Evolutionary conservation across 2,888 invertebrate genomes (phyloP).

Genomic region (Atrina japonica): DNA sequence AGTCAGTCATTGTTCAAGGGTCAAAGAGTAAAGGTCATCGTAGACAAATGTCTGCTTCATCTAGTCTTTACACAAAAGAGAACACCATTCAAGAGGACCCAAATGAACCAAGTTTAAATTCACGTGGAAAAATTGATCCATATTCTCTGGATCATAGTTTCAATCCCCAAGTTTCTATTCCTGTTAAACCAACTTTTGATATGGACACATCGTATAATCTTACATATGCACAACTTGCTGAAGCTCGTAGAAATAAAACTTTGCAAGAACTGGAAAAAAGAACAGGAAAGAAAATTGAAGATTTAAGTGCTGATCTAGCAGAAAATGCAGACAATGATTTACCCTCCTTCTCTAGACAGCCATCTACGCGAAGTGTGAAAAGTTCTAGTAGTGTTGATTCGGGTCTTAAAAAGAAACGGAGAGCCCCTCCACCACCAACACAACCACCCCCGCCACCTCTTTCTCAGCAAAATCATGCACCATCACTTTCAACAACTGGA

Average conservation of each 20-base stretch:
- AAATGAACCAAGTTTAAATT: constrained; percentile 57
- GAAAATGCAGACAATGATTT: constrained; percentile 51
- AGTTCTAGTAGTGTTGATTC: constrained; percentile 60
- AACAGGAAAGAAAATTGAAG: constrained; percentile 64
- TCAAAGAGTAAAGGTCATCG: constrained; percentile 54
- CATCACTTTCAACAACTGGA: constrained; percentile 1
- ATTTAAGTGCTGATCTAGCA: constrained; percentile 60
- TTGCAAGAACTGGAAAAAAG: constrained; percentile 62
- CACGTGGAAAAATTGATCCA: constrained; percentile 58
- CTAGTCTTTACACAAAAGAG: constrained; percentile 55
- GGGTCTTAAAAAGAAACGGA: constrained; percentile 69
- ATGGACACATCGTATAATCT: constrained; percentile 70
- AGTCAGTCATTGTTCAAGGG: constrained; percentile 17
- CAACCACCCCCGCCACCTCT: constrained; percentile 48
- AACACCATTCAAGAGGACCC: constrained; percentile 71
- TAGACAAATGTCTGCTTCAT: constrained; percentile 62
- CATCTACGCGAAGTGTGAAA: constrained; percentile 51
- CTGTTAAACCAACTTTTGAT: constrained; percentile 69
- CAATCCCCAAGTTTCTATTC: constrained; percentile 64
- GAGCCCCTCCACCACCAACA: constrained; percentile 68
- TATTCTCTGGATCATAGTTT: constrained; percentile 53
- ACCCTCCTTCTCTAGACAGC: constrained; percentile 56
- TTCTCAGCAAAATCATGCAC: constrained; percentile 6
- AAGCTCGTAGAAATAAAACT: constrained; percentile 67
- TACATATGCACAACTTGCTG: constrained; percentile 75